These are phyloP conservation scores for Dasysyrphus albostriatus DNA, from an alignment of 2,888 invertebrate species.

Conservation along the genomic window DNA sequence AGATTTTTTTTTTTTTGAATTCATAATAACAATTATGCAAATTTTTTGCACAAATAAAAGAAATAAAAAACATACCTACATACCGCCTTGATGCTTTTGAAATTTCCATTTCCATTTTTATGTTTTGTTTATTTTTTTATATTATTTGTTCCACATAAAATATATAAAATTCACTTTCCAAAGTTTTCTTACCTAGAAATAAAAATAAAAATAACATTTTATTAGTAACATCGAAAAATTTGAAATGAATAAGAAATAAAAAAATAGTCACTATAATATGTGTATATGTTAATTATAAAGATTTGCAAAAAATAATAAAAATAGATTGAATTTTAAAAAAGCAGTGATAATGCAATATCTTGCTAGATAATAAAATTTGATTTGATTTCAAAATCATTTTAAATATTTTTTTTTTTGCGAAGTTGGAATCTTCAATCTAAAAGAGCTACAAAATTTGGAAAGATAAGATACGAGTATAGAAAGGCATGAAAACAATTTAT, in stretches of 20 bases:
- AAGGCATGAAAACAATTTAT: no score
- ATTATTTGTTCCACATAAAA: constrained; percentile 19
- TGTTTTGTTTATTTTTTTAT: constrained; percentile 18
- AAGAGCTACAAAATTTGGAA: no score
- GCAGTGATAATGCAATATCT: no score
- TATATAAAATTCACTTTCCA: constrained; percentile 21
- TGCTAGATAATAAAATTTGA: no score
- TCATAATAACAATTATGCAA: constrained; percentile 8
- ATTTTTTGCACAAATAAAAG: constrained; percentile 9
- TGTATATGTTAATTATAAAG: background rate
- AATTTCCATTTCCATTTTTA: constrained; percentile 26
- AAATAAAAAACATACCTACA: background rate
- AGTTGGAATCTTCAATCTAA: no score
- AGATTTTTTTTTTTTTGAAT: background rate
- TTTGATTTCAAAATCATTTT: no score
- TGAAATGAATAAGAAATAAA: background rate
- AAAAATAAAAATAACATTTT: constrained; percentile 33
- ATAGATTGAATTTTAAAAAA: background rate
- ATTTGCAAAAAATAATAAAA: background rate
- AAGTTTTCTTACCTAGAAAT: constrained; percentile 35
- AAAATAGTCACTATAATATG: background rate
- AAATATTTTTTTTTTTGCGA: no score
- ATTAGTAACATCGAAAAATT: background rate
- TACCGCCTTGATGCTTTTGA: background rate
- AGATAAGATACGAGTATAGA: no score